Conservation (phyloP, 2,113 vertebrate species). For the Polypterus senegalus region DNA sequence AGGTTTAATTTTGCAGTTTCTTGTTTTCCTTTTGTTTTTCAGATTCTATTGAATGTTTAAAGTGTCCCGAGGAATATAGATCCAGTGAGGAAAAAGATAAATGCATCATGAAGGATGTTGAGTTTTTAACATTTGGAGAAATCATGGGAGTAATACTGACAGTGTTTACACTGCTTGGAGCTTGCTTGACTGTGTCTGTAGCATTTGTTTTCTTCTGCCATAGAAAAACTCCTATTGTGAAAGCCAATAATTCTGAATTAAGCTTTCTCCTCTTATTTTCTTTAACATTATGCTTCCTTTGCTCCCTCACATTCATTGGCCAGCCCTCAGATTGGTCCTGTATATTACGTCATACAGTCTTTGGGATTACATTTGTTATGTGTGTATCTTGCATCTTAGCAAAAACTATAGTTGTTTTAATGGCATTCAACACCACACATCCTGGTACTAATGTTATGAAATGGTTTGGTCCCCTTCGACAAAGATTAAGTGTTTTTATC, state of each 20-base stretch:
- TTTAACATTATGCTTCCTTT: constrained; percentile 11
- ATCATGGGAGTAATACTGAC: constrained; percentile 3
- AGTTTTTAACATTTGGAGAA: constrained; percentile 10
- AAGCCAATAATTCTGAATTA: constrained; percentile 9
- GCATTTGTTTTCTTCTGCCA: background rate
- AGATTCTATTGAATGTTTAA: constrained; percentile 5
- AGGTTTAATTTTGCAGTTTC: too few species aligned
- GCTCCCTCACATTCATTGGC: constrained; percentile 16
- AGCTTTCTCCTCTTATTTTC: constrained; percentile 11
- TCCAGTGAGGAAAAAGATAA: constrained; percentile 11
- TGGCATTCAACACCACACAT: constrained; percentile 13
- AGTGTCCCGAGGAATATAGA: constrained; percentile 9
- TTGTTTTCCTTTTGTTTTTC: background rate
- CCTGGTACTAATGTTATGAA: background rate
- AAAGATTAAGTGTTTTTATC: background rate
- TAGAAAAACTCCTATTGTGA: constrained; percentile 4
- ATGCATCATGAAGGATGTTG: constrained; percentile 10
- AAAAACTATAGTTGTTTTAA: constrained; percentile 12
- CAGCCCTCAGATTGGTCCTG: constrained; percentile 9
- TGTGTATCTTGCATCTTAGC: constrained; percentile 13
- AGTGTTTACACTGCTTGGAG: constrained; percentile 1
- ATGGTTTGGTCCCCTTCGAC: background rate
- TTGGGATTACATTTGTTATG: constrained; percentile 11
- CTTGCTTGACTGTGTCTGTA: background rate
- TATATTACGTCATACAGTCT: constrained; percentile 10